A percentile compares a stretch with the other conserved stretches of the same genome.
Evolutionary conservation across 1,140 invertebrate genomes (phyloP).

Genomic region (Scaptomyza hsui): DNA sequence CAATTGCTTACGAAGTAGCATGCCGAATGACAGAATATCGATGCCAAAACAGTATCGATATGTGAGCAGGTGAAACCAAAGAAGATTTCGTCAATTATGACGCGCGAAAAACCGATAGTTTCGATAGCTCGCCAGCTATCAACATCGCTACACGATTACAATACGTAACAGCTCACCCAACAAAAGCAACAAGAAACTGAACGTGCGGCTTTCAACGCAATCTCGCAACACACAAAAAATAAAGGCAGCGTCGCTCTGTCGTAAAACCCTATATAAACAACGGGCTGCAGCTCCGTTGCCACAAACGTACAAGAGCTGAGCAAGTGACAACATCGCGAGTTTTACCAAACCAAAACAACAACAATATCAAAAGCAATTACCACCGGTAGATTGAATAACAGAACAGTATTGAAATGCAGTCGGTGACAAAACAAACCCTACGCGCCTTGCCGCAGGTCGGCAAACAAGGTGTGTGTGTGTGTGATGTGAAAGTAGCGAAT

Average conservation of each 20-base stretch:
- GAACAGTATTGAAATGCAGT: slow-evolving; percentile 55
- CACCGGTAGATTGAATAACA: slow-evolving; percentile 21
- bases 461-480: slow-evolving; percentile 69
- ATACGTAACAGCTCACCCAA: slow-evolving; percentile 38
- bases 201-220: slow-evolving; percentile 44
- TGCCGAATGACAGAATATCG: slow-evolving; percentile 2
- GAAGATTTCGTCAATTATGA: slow-evolving; percentile 8
- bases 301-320: slow-evolving; percentile 40
- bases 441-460: slow-evolving; percentile 60
- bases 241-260: slow-evolving; percentile 14
- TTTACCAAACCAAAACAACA: slow-evolving; percentile 1
- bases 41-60: neutral
- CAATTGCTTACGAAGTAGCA: slow-evolving; percentile 52
- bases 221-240: slow-evolving; percentile 23
- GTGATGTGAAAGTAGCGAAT: neutral
- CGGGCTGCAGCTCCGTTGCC: slow-evolving; percentile 12
- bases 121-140: slow-evolving; percentile 16
- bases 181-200: slow-evolving; percentile 20
- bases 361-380: slow-evolving; percentile 19
- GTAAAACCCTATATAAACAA: slow-evolving; percentile 30
- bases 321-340: slow-evolving; percentile 33
- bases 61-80: neutral
- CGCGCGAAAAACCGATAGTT: neutral
- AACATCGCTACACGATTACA: slow-evolving; percentile 15
- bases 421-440: slow-evolving; percentile 61